A percentile compares a stretch with the other conserved stretches of the same genome.
Conservation (phyloP, 2,113 vertebrate genomes). For the Rallus limicola region DNA sequence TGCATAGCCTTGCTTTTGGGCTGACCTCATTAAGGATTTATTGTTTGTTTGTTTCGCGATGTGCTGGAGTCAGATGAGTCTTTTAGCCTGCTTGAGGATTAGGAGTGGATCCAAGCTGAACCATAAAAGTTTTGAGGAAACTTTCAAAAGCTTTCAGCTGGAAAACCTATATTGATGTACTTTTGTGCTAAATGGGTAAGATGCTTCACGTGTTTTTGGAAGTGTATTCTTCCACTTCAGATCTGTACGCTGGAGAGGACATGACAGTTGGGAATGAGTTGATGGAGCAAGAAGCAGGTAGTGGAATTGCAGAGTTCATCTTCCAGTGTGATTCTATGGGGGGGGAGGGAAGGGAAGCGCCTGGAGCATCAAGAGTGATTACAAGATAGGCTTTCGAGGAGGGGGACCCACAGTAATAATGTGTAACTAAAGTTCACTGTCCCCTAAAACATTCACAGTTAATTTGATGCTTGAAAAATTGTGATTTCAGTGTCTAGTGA, state of each 20-base stretch:
- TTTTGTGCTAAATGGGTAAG: not conserved
- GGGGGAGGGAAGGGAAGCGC: not conserved
- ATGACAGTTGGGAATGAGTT: not conserved
- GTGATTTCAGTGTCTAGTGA: slow-evolving; percentile 45
- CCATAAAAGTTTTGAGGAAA: slow-evolving; percentile 24
- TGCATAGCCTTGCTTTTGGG: not conserved
- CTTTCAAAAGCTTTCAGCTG: slow-evolving; percentile 37
- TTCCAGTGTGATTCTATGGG: not conserved
- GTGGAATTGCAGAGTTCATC: slow-evolving; percentile 3
- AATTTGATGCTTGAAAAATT: slow-evolving; percentile 55
- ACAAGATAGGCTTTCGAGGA: not conserved
- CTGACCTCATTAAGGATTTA: not conserved
- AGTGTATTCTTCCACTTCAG: not conserved
- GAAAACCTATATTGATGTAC: slow-evolving; percentile 8
- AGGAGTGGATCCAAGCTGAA: slow-evolving; percentile 9
- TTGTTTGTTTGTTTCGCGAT: not conserved
- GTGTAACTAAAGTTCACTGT: not conserved
- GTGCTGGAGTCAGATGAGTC: not conserved
- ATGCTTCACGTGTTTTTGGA: not conserved
- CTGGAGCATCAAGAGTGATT: not conserved
- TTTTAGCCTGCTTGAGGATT: not conserved
- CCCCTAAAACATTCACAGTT: slow-evolving; percentile 6
- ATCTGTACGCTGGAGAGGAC: not conserved
- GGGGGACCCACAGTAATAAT: not conserved
- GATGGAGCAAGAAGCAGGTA: not conserved